These are phyloP conservation scores for Bombus fervidus DNA, from an alignment of 1,140 invertebrate species.

Conservation along the genomic window DNA sequence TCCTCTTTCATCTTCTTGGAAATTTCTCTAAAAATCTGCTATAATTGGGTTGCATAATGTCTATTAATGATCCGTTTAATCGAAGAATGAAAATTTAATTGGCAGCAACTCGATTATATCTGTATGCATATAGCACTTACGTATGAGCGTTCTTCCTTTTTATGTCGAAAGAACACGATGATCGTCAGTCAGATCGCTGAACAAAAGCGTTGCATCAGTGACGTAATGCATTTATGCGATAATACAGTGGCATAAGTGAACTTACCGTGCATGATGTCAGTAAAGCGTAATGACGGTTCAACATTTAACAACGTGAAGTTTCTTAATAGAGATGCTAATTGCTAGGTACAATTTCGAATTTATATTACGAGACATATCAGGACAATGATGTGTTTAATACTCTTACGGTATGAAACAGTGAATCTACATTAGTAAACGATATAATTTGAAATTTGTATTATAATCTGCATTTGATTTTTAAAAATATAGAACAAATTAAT, in stretches of 20 bases:
- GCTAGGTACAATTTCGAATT: not conserved
- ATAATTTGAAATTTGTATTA: too few species aligned
- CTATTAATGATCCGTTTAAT: constrained; percentile 21
- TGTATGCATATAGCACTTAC: not conserved
- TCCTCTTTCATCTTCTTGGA: not conserved
- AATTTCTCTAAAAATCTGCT: not conserved
- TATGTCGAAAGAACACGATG: constrained; percentile 15
- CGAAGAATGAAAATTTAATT: constrained; percentile 54
- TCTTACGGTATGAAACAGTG: not conserved
- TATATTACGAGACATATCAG: not conserved
- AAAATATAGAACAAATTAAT: too few species aligned
- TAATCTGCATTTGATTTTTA: too few species aligned
- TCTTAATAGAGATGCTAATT: not conserved
- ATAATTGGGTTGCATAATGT: not conserved
- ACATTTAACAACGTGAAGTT: constrained; percentile 37
- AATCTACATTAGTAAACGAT: not conserved
- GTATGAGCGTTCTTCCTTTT: not conserved
- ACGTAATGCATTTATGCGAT: constrained; percentile 38
- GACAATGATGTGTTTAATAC: not conserved
- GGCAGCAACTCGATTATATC: constrained; percentile 23
- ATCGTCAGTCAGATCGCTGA: constrained; percentile 5
- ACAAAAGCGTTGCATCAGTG: constrained; percentile 37
- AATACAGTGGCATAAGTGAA: constrained; percentile 22
- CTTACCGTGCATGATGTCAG: constrained; percentile 33
- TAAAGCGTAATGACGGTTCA: constrained; percentile 7